Percentiles rank a stretch among this genome's conserved stretches.
phyloP scores from a whole-genome alignment of 2,888 invertebrate species.

The Athalia circularis region DNA sequence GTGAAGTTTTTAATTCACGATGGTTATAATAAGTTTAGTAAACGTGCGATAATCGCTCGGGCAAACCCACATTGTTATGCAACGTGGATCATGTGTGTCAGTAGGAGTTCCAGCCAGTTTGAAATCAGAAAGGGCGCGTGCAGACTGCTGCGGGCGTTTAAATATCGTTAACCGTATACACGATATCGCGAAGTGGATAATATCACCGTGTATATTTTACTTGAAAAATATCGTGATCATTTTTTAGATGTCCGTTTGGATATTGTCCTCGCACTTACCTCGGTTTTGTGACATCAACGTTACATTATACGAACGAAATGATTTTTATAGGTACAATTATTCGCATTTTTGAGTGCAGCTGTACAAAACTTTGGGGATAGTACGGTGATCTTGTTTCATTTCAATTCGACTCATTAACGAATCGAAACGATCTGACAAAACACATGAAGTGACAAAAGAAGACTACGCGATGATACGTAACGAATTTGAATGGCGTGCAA shows the following conservation, averaged over 20 bases:
- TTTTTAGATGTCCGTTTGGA: too few relatives aligned
- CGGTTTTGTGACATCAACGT: too few relatives aligned
- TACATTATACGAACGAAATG: too few relatives aligned
- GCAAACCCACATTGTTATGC: neutral
- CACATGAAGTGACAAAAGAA: neutral
- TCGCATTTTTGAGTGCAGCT: too few relatives aligned
- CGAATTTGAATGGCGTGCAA: conserved; percentile 5
- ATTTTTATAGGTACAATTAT: too few relatives aligned
- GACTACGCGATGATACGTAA: neutral
- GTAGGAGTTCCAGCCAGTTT: conserved; percentile 27
- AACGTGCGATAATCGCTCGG: conserved; percentile 1
- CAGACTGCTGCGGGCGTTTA: neutral
- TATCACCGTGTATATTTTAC: neutral
- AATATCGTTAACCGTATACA: neutral
- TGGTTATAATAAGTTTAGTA: neutral
- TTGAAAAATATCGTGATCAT: too few relatives aligned
- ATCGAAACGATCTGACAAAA: neutral
- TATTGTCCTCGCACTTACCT: too few relatives aligned
- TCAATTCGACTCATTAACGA: neutral
- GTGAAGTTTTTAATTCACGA: neutral
- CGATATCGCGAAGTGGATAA: neutral
- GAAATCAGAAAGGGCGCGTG: conserved; percentile 28
- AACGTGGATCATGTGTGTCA: conserved; percentile 38
- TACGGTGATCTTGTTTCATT: too few relatives aligned
- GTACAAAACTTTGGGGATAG: too few relatives aligned